Base-by-base conservation (phyloP, 2,797 vertebrate genomes). In the Nothura maculosa region DNA sequence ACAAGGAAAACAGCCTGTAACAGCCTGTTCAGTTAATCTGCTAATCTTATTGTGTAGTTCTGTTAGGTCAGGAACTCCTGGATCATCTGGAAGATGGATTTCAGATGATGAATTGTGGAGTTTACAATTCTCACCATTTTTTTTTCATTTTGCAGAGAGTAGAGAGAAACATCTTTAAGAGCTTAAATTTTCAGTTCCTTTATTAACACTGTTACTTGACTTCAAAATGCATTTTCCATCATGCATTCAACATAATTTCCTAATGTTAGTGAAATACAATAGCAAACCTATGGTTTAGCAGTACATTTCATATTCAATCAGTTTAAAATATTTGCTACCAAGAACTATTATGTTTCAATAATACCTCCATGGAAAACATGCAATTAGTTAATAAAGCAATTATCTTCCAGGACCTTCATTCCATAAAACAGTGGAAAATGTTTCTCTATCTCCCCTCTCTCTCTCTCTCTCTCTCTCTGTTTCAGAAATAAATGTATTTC, bases 1-100 rank as follows among this genome's bases (percentile, higher is more conserved):
- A 52, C 19, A 91, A 85, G 77, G 48, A 91, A 93, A 94, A 91
- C 52, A 88, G 6, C 32, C 52, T 80, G 15, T 82, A 94, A 91
- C 52, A 88, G 6, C 32, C 48, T 80, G 12, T 82, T 84, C 57
- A 50, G 18, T 74, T 54, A 58, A 57, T 40, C 90, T 94, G 24
- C n/a, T 30, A 64, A 30, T 15, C 19, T 86, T 38, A 74, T 54
- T 54, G 19, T 67, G 78, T 63, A 13, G 22, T 54, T 84, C 67
- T 81, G 19, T 70, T 86, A 81, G 77, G 94, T 11, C 52, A 72
- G 78, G 86, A 17, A 92, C 61, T 70, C 14, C n/a, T 68, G 42
- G 9, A 86, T 90, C 57, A 86, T 61, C 70, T 82, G 72, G 54
- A 94, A 90, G 61, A 80, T 79, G 19, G 86, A 92, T 91, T 90